phyloP scores from a whole-genome alignment of 2,113 vertebrate genomes.

The Bos indicus region DNA sequence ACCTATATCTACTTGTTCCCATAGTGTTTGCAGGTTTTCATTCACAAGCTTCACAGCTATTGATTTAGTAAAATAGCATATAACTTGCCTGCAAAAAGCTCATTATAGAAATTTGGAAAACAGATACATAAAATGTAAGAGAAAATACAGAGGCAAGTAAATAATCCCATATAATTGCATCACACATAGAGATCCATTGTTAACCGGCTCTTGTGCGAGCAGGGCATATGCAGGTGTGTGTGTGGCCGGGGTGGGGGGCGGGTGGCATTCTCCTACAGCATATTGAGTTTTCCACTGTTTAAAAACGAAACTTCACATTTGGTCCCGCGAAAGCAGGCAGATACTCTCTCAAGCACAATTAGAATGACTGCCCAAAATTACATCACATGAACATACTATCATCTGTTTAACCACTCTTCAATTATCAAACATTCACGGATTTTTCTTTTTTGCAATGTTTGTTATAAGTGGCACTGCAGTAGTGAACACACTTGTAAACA shows the following conservation, averaged over 20 bases:
- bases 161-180: not conserved
- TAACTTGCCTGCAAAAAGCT: constrained; percentile 27
- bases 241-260: rapidly evolving
- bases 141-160: constrained; percentile 6
- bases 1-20: constrained; percentile 10
- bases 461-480: not conserved
- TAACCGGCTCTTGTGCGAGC: rapidly evolving
- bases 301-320: not conserved
- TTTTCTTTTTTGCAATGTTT: not conserved
- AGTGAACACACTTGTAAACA: not conserved
- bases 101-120: constrained; percentile 29
- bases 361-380: not conserved
- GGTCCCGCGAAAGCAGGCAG: not conserved
- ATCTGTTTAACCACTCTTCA: not conserved
- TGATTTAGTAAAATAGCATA: constrained; percentile 50
- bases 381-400: not conserved
- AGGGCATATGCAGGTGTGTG: not conserved
- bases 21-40: constrained; percentile 12
- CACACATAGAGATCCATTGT: not conserved
- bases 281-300: not conserved
- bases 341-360: not conserved
- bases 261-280: not conserved
- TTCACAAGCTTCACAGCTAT: constrained; percentile 15
- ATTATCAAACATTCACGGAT: not conserved
- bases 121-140: constrained; percentile 13